These are phyloP conservation scores for Aphis craccivora DNA, from an alignment of 1,140 invertebrate genomes.

Conservation along the genomic window DNA sequence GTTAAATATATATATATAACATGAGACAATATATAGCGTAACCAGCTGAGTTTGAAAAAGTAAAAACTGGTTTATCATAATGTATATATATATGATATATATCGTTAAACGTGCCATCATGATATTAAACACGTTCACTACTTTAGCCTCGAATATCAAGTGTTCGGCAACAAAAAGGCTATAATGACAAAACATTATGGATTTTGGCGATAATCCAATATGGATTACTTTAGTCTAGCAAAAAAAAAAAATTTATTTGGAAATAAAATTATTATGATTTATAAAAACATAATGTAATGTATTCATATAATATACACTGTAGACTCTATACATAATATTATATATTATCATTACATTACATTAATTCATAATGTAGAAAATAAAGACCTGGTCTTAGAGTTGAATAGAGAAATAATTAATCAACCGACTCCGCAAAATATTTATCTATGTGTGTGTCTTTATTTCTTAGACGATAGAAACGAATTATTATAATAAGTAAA, in stretches of 20 bases:
- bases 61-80: constrained; percentile 20
- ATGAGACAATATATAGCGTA: not conserved
- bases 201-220: constrained; percentile 27
- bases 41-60: not conserved
- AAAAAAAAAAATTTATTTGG: not conserved
- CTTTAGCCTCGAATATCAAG: constrained; percentile 26
- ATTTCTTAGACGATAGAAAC: not conserved
- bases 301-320: not conserved
- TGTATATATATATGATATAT: not conserved
- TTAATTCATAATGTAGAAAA: not conserved
- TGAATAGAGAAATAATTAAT: constrained; percentile 21
- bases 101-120: constrained; percentile 1
- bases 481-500: constrained; percentile 36
- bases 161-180: not conserved
- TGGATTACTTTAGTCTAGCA: not conserved
- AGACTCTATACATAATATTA: not conserved
- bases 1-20: not conserved
- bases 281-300: not conserved
- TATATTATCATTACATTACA: not conserved
- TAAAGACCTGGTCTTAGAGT: not conserved
- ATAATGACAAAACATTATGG: not conserved
- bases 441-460: not conserved
- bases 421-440: constrained; percentile 19
- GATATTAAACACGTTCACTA: constrained; percentile 20
- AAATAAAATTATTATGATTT: not conserved